Evolutionary conservation across 2,888 invertebrate species (phyloP).

Genomic region (Lagria hirta): DNA sequence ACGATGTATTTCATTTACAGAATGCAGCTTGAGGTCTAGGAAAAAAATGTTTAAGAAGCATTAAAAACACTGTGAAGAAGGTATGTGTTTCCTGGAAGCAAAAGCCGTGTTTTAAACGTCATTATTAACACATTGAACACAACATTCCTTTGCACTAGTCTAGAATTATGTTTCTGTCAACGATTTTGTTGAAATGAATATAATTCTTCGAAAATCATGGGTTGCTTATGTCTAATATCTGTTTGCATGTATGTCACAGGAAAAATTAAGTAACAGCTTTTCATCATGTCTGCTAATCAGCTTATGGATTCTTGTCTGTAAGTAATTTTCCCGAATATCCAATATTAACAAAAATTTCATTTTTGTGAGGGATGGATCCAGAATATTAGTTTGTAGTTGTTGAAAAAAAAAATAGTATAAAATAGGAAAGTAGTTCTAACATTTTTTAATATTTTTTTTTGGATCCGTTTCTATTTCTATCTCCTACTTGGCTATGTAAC

Average conservation of each 20-base stretch:
- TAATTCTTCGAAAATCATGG: slow-evolving; percentile 36
- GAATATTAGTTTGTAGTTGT: no score
- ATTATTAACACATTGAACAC: slow-evolving; percentile 17
- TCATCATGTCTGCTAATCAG: slow-evolving; percentile 64
- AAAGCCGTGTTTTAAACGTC: slow-evolving; percentile 3
- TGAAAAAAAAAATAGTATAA: slow-evolving; percentile 2
- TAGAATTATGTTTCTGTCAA: slow-evolving; percentile 24
- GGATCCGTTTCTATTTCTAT: no score
- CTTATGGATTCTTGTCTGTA: slow-evolving; percentile 67
- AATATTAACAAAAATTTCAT: no score
- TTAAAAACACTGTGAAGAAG: slow-evolving; percentile 27
- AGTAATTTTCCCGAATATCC: no score
- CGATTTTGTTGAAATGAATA: slow-evolving; percentile 23
- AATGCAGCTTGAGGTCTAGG: slow-evolving; percentile 44
- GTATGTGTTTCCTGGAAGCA: slow-evolving; percentile 24
- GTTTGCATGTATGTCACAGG: slow-evolving; percentile 49
- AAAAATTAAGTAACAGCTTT: slow-evolving; percentile 42
- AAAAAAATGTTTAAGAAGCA: slow-evolving; percentile 30
- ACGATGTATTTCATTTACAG: slow-evolving; percentile 36
- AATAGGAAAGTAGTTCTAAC: background rate
- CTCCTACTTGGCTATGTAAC: no score
- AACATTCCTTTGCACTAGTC: slow-evolving; percentile 22
- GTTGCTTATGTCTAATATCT: slow-evolving; percentile 39
- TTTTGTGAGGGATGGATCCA: no score
- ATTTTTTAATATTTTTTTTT: background rate